Evolutionary conservation across 2,113 vertebrate genomes (phyloP), one percentile per base, ranked within the genome.

Genomic region (Pleuronectes platessa): DNA sequence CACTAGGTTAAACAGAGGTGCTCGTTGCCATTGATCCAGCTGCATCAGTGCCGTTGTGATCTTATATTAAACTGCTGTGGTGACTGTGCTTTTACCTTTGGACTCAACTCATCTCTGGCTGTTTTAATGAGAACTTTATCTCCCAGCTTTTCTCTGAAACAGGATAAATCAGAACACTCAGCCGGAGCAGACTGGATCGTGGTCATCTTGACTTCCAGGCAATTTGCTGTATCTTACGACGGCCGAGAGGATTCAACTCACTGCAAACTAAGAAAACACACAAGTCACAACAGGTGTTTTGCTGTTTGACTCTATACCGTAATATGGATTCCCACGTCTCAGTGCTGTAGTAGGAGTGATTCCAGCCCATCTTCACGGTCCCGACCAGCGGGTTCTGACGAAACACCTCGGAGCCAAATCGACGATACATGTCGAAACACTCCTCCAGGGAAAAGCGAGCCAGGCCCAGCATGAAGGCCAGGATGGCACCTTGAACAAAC

Each of bases 351-450:
- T 94, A 95, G 31, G 93, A 93, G 75, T 95, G 93, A 72, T 68
- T 93, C 93, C 90, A 94, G 74, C 93, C 94, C 94, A 95, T 94
- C 79, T 94, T 92, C 78, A 95, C 45, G 0, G 93, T 94, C 55
- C 94, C 93, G 12, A 95, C 87, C 64, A 95, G 84, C 0, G 75
- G 90, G 73, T 94, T 95, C 77, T 94, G 93, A 13, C 68, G 76
- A 76, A 95, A 95, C n/a, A 94, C 93, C 23, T 94, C 93, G 3
- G 91, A 89, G 23, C 93, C 94, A 68, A 95, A 93, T 1, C 90
- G 91, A 11, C 81, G 83, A 76, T 94, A 95, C 92, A 94, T 92
- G 7, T 94, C 90, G 26, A 84, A 85, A 71, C 94, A 94, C 53
- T 95, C 93, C 24, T 92, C 91, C 3, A 95, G 55, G 42, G 94